These are phyloP conservation scores for Menidia beryllina DNA, from an alignment of 2,113 vertebrate species.

Conservation along the genomic window DNA sequence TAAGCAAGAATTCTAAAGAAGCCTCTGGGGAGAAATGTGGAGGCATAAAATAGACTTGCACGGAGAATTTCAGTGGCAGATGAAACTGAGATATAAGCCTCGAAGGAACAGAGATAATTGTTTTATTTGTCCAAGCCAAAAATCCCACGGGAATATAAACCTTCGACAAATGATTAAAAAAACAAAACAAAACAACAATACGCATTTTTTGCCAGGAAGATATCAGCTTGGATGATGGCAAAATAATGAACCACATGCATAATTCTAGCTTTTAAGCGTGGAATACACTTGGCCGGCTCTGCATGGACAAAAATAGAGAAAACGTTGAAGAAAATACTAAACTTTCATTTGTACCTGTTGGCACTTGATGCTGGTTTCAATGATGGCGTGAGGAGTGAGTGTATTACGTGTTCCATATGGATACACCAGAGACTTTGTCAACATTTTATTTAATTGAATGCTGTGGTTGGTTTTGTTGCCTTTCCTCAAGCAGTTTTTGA, in stretches of 20 bases:
- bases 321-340: background rate
- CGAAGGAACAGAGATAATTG: background rate
- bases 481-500: slow-evolving; percentile 49
- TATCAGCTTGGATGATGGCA: background rate
- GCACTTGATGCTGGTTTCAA: background rate
- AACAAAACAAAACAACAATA: background rate
- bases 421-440: background rate
- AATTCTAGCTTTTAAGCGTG: background rate
- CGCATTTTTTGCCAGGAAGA: background rate
- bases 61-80: too few relatives aligned
- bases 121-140: background rate
- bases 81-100: background rate
- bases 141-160: background rate
- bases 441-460: slow-evolving; percentile 34
- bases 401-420: background rate
- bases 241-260: too few relatives aligned
- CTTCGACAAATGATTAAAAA: background rate
- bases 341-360: background rate
- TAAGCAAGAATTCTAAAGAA: background rate
- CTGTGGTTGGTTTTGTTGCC: slow-evolving; percentile 46
- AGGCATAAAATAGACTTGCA: background rate
- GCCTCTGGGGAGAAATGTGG: background rate
- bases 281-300: background rate
- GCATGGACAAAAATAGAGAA: background rate
- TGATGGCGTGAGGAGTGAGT: background rate